Percentiles rank a stretch among this genome's conserved stretches.
These are phyloP conservation scores for Blastobasis lacticolella DNA, from an alignment of 2,888 invertebrate species.

Conservation along the genomic window DNA sequence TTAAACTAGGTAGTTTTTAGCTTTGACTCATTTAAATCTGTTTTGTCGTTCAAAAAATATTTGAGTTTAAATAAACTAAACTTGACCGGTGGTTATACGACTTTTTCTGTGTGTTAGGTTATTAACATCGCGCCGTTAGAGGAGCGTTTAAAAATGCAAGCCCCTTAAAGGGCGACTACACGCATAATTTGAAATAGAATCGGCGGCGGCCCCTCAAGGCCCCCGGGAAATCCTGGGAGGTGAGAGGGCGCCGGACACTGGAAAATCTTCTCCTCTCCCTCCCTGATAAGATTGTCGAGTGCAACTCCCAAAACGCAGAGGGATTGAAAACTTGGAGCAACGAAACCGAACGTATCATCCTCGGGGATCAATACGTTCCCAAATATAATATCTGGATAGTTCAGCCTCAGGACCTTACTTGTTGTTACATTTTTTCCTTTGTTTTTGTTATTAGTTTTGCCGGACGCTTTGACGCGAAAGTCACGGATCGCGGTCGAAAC, in stretches of 20 bases:
- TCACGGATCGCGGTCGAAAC: neutral
- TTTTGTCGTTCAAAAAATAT: too few species aligned
- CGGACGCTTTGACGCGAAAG: neutral
- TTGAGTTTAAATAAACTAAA: too few species aligned
- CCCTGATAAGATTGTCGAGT: constrained; percentile 72
- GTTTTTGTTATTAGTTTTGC: constrained; percentile 35
- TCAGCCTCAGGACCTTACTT: constrained; percentile 43
- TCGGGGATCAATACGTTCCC: constrained; percentile 66
- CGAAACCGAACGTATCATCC: constrained; percentile 66
- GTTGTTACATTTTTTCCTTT: constrained; percentile 37
- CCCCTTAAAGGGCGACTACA: constrained; percentile 47
- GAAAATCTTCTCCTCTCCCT: constrained; percentile 62
- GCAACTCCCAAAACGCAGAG: constrained; percentile 70
- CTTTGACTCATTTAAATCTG: too few species aligned
- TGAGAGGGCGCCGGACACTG: constrained; percentile 65
- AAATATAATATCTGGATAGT: constrained; percentile 68
- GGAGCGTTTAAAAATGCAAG: constrained; percentile 33
- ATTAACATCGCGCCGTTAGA: too few species aligned
- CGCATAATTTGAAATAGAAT: constrained; percentile 67
- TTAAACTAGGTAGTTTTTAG: too few species aligned
- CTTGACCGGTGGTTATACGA: too few species aligned
- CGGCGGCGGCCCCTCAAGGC: constrained; percentile 37
- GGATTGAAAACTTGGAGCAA: constrained; percentile 70
- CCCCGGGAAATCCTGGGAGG: constrained; percentile 63
- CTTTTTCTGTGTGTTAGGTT: too few species aligned